These are phyloP conservation scores for Latheticus oryzae DNA, from an alignment of 2,888 invertebrate species.

Conservation along the genomic window DNA sequence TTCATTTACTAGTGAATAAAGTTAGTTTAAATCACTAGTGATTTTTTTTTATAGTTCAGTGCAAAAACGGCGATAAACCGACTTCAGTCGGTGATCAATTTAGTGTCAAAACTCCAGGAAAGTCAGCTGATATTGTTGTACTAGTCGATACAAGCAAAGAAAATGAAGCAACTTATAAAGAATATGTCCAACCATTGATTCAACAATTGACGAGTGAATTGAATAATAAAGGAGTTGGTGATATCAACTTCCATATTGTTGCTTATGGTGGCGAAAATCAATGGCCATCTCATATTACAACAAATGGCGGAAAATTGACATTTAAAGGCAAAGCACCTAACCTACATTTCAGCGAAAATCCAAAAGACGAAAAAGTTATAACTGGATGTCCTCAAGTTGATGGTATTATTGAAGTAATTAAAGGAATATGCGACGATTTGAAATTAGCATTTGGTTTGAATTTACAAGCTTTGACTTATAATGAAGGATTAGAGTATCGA, in stretches of 20 bases:
- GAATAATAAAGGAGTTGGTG: conserved; percentile 74
- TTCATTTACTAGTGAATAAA: neutral
- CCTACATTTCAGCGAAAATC: conserved; percentile 59
- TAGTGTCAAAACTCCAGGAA: conserved; percentile 75
- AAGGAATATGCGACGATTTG: conserved; percentile 59
- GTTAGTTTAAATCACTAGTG: no score
- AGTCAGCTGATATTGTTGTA: conserved; percentile 84
- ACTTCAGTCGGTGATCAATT: conserved; percentile 73
- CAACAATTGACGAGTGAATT: conserved; percentile 71
- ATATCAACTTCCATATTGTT: conserved; percentile 71
- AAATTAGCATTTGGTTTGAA: conserved; percentile 54
- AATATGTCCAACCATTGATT: conserved; percentile 72
- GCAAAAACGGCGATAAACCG: conserved; percentile 64
- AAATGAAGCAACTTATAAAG: conserved; percentile 75
- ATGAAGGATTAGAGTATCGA: conserved; percentile 74
- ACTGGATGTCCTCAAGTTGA: conserved; percentile 53
- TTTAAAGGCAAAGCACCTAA: conserved; percentile 68
- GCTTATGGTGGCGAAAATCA: conserved; percentile 70
- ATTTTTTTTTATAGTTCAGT: conserved; percentile 61
- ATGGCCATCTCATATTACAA: conserved; percentile 71
- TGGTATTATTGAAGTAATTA: conserved; percentile 50
- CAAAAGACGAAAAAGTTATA: conserved; percentile 47
- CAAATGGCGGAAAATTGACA: conserved; percentile 63
- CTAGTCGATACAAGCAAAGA: conserved; percentile 76
- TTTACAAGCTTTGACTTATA: conserved; percentile 69